Percentiles rank a stretch among this genome's conserved stretches.
Conservation (phyloP, 2,797 vertebrate species). For the Uromys caudimaculatus region DNA sequence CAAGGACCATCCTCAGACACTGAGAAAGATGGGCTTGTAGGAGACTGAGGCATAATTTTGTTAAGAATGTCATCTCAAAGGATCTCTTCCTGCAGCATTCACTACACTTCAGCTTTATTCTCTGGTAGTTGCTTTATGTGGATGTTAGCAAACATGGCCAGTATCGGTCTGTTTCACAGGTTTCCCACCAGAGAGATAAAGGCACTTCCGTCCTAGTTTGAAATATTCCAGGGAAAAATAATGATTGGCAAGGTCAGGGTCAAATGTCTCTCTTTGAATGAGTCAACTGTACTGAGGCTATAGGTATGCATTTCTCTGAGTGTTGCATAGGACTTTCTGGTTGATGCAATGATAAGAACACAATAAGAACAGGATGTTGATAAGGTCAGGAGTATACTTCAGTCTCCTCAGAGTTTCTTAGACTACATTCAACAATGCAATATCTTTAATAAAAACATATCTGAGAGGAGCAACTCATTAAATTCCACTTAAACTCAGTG, state of each 20-base stretch:
- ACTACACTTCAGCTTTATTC: background rate
- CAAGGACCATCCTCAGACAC: accelerated
- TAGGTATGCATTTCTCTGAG: background rate
- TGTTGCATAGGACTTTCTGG: background rate
- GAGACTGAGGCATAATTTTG: background rate
- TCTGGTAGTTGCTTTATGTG: background rate
- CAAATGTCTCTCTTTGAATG: background rate
- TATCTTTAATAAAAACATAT: slow-evolving; percentile 26
- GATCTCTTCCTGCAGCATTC: background rate
- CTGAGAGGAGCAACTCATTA: slow-evolving; percentile 14
- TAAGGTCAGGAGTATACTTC: background rate
- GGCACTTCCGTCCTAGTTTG: background rate
- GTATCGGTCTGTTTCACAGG: background rate
- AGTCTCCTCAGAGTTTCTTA: background rate
- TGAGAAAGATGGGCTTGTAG: background rate
- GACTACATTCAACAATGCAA: background rate
- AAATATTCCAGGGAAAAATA: slow-evolving; percentile 22
- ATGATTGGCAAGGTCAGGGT: background rate
- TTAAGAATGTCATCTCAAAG: background rate
- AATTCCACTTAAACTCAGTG: slow-evolving; percentile 16
- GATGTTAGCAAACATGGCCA: background rate
- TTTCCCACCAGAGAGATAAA: background rate
- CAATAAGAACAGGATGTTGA: background rate
- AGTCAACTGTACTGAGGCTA: background rate
- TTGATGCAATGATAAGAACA: background rate